Conservation (phyloP, 2,113 vertebrate species). For the Vireo altiloquus region DNA sequence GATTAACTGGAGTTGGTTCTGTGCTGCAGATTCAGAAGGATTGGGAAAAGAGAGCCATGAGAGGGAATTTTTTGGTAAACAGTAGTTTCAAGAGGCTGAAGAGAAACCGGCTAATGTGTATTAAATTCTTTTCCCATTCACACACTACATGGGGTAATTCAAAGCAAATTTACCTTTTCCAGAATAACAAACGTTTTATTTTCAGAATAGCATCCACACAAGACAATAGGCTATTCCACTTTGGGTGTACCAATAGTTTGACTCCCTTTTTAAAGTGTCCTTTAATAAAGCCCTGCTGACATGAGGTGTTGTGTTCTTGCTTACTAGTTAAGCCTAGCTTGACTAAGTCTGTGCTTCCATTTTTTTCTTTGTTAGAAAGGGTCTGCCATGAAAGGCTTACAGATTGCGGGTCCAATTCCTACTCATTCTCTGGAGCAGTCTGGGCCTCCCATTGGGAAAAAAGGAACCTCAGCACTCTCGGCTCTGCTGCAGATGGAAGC, state of each 20-base stretch:
- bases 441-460: constrained; percentile 85
- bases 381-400: constrained; percentile 86
- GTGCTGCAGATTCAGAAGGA: not conserved
- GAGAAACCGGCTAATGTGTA: not conserved
- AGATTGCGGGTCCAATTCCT: constrained; percentile 81
- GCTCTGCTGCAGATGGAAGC: constrained; percentile 95
- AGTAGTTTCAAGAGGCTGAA: not conserved
- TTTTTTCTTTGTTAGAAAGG: constrained; percentile 78
- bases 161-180: not conserved
- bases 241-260: not conserved
- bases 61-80: not conserved
- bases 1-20: not conserved
- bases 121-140: not conserved
- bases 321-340: not conserved
- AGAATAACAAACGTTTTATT: not conserved
- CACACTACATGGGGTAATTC: not conserved
- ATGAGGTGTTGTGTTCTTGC: not conserved
- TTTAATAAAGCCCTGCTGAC: not conserved
- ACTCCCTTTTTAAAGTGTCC: not conserved
- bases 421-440: constrained; percentile 82
- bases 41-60: not conserved
- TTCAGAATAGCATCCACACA: not conserved
- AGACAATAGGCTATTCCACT: not conserved
- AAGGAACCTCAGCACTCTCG: constrained; percentile 91
- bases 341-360: not conserved